These are phyloP conservation scores for Dipus sagitta DNA, from an alignment of 2,797 vertebrate species.

Conservation along the genomic window DNA sequence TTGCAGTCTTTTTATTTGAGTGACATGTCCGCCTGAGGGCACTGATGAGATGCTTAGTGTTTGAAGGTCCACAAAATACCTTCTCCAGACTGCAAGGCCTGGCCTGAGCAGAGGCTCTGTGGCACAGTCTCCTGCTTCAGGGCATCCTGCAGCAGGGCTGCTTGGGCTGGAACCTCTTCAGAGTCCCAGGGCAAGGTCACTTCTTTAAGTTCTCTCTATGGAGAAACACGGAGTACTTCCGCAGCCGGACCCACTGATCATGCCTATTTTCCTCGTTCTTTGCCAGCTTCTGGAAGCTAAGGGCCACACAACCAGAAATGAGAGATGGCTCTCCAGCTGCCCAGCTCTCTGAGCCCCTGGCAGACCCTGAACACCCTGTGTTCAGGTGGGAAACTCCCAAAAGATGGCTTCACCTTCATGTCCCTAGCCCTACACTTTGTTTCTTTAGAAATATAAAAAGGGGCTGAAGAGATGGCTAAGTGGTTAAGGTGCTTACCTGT, in stretches of 20 bases:
- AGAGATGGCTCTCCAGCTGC: not conserved
- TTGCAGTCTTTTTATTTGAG: constrained; percentile 64
- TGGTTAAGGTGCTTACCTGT: too few species aligned
- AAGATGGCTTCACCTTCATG: not conserved
- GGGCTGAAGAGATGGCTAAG: too few species aligned
- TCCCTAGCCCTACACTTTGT: not conserved
- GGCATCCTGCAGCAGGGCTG: not conserved
- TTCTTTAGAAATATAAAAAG: not conserved
- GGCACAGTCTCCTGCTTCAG: not conserved
- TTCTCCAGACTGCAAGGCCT: not conserved
- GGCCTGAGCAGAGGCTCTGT: not conserved
- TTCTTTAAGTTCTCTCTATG: constrained; percentile 49
- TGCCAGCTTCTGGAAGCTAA: constrained; percentile 64
- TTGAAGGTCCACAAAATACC: not conserved
- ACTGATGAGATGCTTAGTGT: not conserved
- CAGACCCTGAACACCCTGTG: not conserved
- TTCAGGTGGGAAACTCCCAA: not conserved
- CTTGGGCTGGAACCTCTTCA: not conserved
- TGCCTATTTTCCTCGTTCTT: not conserved
- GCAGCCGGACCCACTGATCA: constrained; percentile 54
- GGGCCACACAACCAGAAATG: not conserved
- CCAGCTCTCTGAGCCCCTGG: not conserved
- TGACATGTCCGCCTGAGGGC: not conserved
- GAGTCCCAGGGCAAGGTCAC: not conserved
- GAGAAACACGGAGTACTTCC: constrained; percentile 18